Evolutionary conservation across 2,888 invertebrate species (phyloP).

Genomic region (Brenthis ino): DNA sequence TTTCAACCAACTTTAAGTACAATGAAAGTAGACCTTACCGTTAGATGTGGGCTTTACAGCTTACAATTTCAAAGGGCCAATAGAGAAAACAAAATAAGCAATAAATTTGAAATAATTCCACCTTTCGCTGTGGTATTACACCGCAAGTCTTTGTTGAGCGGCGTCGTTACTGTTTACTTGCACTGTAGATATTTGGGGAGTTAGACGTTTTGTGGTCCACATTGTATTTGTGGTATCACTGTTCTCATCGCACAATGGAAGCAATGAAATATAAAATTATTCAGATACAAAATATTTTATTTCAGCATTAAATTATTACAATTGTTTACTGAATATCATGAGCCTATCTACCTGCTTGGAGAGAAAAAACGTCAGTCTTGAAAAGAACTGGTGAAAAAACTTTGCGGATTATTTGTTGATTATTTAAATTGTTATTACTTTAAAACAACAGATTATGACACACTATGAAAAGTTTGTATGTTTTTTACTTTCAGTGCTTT

Average conservation of each 20-base stretch:
- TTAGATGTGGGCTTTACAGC: slow-evolving; percentile 32
- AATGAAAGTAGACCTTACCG: background rate
- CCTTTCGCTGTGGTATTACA: slow-evolving; percentile 46
- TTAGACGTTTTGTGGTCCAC: background rate
- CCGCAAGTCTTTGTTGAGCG: slow-evolving; percentile 36
- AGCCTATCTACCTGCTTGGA: too few relatives aligned
- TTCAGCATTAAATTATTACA: too few relatives aligned
- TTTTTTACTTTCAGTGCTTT: too few relatives aligned
- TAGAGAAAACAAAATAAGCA: slow-evolving; percentile 51
- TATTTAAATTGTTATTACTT: too few relatives aligned
- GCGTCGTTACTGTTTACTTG: slow-evolving; percentile 8
- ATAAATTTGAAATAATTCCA: slow-evolving; percentile 58
- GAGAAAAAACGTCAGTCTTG: too few relatives aligned
- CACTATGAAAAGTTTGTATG: too few relatives aligned
- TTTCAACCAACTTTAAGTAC: background rate
- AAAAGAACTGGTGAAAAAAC: too few relatives aligned
- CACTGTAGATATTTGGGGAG: background rate
- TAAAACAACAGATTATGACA: too few relatives aligned
- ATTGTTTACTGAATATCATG: too few relatives aligned
- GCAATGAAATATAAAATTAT: background rate
- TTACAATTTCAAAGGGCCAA: slow-evolving; percentile 52
- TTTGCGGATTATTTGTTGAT: too few relatives aligned
- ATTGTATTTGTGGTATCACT: background rate
- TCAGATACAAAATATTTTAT: too few relatives aligned
- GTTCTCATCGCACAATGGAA: background rate